Evolutionary conservation across 1,140 invertebrate species (phyloP), one percentile per base, ranked within the genome.

Genomic region (Achatina immaculata): DNA sequence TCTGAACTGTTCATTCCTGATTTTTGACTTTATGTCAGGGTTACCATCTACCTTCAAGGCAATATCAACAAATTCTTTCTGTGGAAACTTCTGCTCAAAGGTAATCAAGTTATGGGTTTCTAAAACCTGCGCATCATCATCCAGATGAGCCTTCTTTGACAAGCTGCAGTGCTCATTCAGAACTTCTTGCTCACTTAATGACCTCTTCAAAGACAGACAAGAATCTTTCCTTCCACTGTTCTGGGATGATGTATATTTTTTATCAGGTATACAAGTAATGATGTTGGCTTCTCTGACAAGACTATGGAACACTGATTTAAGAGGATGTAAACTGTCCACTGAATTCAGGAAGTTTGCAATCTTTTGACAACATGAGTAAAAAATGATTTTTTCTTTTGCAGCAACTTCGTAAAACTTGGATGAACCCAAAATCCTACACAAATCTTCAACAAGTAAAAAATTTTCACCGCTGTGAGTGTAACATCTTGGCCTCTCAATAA

Each of bases 211-310:
- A 43, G 11, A 6, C 9, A 45, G n/a, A n/a, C n/a, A n/a, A n/a
- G n/a, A n/a, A n/a, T n/a, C n/a, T n/a, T n/a, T n/a, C n/a, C n/a
- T n/a, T n/a, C n/a, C n/a, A n/a, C n/a, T n/a, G n/a, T n/a, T n/a
- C n/a, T n/a, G n/a, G n/a, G n/a, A n/a, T n/a, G n/a, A n/a, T n/a
- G n/a, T n/a, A n/a, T n/a, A n/a, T n/a, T n/a, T n/a, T n/a, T n/a
- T n/a, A n/a, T n/a, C n/a, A n/a, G n/a, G n/a, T n/a, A n/a, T n/a
- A n/a, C n/a, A n/a, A n/a, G n/a, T n/a, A n/a, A n/a, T 58, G 6
- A 78, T 48, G 42, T 78, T 42, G 28, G 36, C 65, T 48, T 68
- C 76, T 43, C 68, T 78, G n/a, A 78, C 62, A 34, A 78, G 65
- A n/a, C 76, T 51, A 2, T 78, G 4, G 7, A 45, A 11, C 21